phyloP scores from a whole-genome alignment of 2,113 vertebrate species.

The Gasterosteus nipponicus region DNA sequence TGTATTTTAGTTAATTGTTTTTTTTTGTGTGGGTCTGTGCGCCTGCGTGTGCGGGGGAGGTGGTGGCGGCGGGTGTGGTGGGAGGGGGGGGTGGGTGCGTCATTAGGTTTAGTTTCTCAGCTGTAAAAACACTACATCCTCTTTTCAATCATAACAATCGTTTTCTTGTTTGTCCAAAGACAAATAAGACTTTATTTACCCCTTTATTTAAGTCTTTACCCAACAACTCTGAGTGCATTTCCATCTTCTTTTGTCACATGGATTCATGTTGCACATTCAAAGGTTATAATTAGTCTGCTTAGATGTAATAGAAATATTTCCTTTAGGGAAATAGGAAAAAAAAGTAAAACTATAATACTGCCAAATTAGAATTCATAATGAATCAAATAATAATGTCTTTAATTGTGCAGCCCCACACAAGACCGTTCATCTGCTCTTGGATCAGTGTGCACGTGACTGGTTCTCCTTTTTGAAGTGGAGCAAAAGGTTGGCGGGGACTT shows the following conservation, averaged over 20 bases:
- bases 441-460: not conserved
- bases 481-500: not conserved
- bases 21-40: constrained; percentile 42
- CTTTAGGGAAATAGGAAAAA: not conserved
- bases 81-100: not conserved
- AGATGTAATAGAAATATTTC: not conserved
- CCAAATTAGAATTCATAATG: not conserved
- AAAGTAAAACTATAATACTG: not conserved
- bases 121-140: constrained; percentile 62
- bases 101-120: constrained; percentile 39
- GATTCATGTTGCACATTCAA: not conserved
- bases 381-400: not conserved
- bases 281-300: not conserved
- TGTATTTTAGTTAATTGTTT: constrained; percentile 52
- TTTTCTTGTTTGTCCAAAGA: not conserved
- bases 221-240: not conserved
- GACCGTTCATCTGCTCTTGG: not conserved
- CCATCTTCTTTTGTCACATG: not conserved
- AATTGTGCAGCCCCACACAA: not conserved
- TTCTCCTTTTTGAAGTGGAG: not conserved
- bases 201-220: too few species aligned
- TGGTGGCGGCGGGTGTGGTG: not conserved
- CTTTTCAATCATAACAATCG: constrained; percentile 11
- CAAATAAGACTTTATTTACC: too few species aligned
- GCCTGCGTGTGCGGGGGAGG: constrained; percentile 3